These are phyloP conservation scores for Gymnocephalus cernua DNA, from an alignment of 2,113 vertebrate genomes.

Conservation along the genomic window DNA sequence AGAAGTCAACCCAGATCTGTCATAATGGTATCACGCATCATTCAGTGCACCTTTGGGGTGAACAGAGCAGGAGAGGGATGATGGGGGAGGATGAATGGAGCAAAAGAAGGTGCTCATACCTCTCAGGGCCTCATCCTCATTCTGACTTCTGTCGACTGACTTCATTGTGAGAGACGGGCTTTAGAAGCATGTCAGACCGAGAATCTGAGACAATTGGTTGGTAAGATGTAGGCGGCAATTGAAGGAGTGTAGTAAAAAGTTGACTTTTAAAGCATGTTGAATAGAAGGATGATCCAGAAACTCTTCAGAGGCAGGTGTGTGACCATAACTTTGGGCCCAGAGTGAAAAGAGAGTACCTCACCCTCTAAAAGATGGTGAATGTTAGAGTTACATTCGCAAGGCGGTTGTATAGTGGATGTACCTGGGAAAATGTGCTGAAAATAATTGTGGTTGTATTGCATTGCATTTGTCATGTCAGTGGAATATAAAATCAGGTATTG, in stretches of 20 bases:
- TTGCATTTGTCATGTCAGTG: background rate
- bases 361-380: no score
- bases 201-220: conserved; percentile 34
- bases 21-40: conserved; percentile 62
- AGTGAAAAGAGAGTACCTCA: no score
- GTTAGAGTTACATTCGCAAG: no score
- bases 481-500: background rate
- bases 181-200: conserved; percentile 47
- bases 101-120: conserved; percentile 40
- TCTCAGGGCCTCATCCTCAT: conserved; percentile 53
- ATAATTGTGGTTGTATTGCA: no score
- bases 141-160: conserved; percentile 51
- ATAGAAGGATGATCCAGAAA: conserved; percentile 19
- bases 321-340: background rate
- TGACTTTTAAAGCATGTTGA: conserved; percentile 24
- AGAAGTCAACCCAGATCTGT: conserved; percentile 75
- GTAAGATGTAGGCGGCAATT: conserved; percentile 19
- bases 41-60: conserved; percentile 49
- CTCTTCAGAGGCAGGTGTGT: background rate
- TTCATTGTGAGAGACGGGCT: conserved; percentile 48
- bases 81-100: conserved; percentile 57
- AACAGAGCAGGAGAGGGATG: conserved; percentile 41
- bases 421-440: background rate
- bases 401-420: background rate
- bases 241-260: conserved; percentile 31